Conservation (phyloP, 2,888 invertebrate species). For the Scrobipalpa atriplicella region DNA sequence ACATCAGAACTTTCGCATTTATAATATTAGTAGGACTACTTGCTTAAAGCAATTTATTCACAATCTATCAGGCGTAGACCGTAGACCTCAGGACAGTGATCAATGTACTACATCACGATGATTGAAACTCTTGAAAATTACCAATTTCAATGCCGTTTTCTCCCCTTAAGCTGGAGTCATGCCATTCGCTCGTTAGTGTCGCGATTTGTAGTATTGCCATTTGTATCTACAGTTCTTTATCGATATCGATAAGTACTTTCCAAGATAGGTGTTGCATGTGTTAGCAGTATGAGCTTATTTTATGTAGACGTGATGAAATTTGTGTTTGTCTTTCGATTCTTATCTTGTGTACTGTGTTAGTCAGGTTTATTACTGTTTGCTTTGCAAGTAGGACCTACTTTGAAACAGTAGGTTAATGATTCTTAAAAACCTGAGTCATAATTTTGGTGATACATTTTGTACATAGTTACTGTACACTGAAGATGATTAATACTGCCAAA, state of each 20-base stretch:
- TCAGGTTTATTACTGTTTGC: not conserved
- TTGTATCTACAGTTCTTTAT: constrained; percentile 14
- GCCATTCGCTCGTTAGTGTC: constrained; percentile 47
- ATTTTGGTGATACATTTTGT: not conserved
- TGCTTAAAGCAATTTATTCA: constrained; percentile 15
- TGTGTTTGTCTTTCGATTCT: not conserved
- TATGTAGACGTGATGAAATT: not conserved
- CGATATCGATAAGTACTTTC: constrained; percentile 19
- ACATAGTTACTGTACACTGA: too few species aligned
- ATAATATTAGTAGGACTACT: too few species aligned
- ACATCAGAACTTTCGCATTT: not conserved
- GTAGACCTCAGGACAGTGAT: too few species aligned
- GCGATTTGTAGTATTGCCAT: constrained; percentile 31
- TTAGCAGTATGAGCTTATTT: not conserved
- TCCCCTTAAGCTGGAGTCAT: constrained; percentile 44
- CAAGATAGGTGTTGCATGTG: not conserved
- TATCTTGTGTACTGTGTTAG: constrained; percentile 3
- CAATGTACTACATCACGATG: constrained; percentile 40
- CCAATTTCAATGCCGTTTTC: constrained; percentile 49
- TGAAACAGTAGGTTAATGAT: not conserved
- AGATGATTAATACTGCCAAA: too few species aligned
- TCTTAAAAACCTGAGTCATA: not conserved
- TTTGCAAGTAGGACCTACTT: not conserved
- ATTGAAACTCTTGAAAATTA: constrained; percentile 51
- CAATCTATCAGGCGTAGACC: not conserved